A percentile compares a stretch with the other conserved stretches of the same genome.
phyloP scores from a whole-genome alignment of 2,888 invertebrate species.

The Caprella mutica region DNA sequence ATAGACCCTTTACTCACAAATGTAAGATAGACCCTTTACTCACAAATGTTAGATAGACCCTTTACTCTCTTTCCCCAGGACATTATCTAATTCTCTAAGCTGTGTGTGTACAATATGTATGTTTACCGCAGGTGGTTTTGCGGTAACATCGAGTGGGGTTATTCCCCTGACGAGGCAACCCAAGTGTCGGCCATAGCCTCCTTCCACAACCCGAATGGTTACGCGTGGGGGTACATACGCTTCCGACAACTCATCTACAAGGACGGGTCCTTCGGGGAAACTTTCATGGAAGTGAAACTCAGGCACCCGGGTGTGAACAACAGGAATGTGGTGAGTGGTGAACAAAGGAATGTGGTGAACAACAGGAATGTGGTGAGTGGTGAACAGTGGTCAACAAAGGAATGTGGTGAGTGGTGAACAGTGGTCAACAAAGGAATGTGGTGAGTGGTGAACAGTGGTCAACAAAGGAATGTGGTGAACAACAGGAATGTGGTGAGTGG shows the following conservation, averaged over 20 bases:
- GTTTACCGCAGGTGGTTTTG: constrained; percentile 61
- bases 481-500: too few species aligned
- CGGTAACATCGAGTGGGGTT: constrained; percentile 71
- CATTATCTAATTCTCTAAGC: background rate
- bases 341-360: too few species aligned
- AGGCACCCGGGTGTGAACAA: constrained; percentile 76
- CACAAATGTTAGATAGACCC: too few species aligned
- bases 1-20: too few species aligned
- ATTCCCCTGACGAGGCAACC: constrained; percentile 72
- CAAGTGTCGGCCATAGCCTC: constrained; percentile 78
- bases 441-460: too few species aligned
- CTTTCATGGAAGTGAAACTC: constrained; percentile 75
- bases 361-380: too few species aligned
- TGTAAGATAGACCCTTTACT: too few species aligned
- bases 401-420: too few species aligned
- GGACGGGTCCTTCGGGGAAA: constrained; percentile 77
- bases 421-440: too few species aligned
- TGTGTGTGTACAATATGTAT: constrained; percentile 8
- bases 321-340: constrained; percentile 48
- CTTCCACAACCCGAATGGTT: constrained; percentile 78
- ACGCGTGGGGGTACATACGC: constrained; percentile 70
- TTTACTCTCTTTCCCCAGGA: too few species aligned
- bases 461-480: too few species aligned
- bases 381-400: too few species aligned
- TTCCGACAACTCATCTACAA: constrained; percentile 78